Percentiles rank a stretch among this genome's conserved stretches.
phyloP scores from a whole-genome alignment of 2,797 vertebrate genomes.

The Pipistrellus kuhlii region DNA sequence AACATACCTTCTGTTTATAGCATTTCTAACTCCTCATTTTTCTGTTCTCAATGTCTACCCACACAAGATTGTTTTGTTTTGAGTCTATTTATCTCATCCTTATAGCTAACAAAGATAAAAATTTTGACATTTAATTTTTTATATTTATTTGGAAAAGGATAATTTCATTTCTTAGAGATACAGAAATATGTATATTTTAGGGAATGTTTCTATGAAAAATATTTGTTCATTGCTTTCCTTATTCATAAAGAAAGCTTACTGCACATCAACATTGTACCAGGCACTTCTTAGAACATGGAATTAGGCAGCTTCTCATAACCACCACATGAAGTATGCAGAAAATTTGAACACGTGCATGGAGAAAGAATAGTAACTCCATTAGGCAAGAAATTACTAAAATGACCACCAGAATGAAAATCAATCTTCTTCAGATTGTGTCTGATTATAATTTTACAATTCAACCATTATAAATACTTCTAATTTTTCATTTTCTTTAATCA shows the following conservation, averaged over 20 bases:
- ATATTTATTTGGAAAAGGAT: constrained; percentile 19
- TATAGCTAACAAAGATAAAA: neutral
- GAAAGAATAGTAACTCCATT: constrained; percentile 71
- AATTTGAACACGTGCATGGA: constrained; percentile 19
- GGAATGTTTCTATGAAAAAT: neutral
- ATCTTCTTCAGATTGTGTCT: constrained; percentile 66
- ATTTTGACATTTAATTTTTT: constrained; percentile 8
- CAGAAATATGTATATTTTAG: constrained; percentile 35
- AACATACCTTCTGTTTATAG: neutral
- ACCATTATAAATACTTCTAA: constrained; percentile 74
- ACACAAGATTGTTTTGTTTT: neutral
- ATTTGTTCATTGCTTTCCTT: constrained; percentile 51
- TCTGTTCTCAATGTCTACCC: neutral
- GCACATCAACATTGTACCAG: neutral
- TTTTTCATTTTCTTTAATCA: constrained; percentile 81
- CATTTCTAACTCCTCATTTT: neutral
- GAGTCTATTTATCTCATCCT: neutral
- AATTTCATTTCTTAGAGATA: constrained; percentile 48
- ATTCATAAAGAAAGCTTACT: constrained; percentile 48
- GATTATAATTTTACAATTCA: constrained; percentile 77
- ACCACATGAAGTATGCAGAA: constrained; percentile 50
- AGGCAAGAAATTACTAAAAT: constrained; percentile 50
- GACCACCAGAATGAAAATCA: constrained; percentile 70
- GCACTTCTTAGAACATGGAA: constrained; percentile 15
- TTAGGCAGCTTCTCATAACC: constrained; percentile 43